These are phyloP conservation scores for Loris lydekkerianus DNA, from an alignment of 2,797 vertebrate species.

Conservation along the genomic window DNA sequence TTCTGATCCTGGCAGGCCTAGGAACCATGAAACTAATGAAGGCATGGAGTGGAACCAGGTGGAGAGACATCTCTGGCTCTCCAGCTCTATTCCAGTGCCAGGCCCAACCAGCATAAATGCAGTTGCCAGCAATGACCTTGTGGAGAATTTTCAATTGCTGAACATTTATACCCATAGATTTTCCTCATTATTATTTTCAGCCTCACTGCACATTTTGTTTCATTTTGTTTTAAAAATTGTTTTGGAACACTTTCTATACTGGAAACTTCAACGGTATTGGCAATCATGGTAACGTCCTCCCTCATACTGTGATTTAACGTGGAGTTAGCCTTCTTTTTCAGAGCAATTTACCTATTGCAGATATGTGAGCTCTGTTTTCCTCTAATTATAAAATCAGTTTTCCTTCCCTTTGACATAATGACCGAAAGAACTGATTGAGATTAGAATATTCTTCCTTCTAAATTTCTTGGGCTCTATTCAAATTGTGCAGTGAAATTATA, in stretches of 20 bases:
- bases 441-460: conserved; percentile 21
- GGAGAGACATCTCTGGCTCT: not conserved
- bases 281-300: not conserved
- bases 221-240: conserved; percentile 59
- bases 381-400: conserved; percentile 16
- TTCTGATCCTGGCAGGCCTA: not conserved
- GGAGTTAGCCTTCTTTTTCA: conserved; percentile 25
- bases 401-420: not conserved
- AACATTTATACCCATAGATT: conserved; percentile 57
- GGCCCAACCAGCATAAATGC: not conserved
- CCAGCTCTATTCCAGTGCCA: not conserved
- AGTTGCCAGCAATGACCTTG: conserved; percentile 15
- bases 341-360: conserved; percentile 30
- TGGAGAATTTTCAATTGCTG: conserved; percentile 39
- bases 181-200: conserved; percentile 67
- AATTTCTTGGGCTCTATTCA: not conserved
- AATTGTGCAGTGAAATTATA: conserved; percentile 19
- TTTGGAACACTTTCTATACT: conserved; percentile 45
- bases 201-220: conserved; percentile 52
- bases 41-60: not conserved
- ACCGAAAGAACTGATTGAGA: not conserved
- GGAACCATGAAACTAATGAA: not conserved
- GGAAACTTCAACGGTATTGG: conserved; percentile 31
- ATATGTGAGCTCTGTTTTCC: not conserved
- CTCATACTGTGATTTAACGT: not conserved